Percentiles rank a stretch among this genome's conserved stretches.
Evolutionary conservation across 2,888 invertebrate species (phyloP).

Genomic region (Eilema griseolum): DNA sequence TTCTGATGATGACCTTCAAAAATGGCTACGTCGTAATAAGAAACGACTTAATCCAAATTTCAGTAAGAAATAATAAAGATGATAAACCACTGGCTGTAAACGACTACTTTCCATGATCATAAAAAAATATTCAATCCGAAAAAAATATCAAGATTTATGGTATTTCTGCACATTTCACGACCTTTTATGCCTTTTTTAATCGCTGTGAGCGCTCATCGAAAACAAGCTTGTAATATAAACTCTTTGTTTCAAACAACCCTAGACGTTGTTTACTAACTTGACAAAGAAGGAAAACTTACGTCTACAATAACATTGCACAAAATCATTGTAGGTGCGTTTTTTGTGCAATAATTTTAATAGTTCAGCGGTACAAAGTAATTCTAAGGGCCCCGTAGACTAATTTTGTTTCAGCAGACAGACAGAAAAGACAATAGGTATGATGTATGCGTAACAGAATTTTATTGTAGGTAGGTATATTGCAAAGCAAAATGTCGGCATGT

Average conservation of each 20-base stretch:
- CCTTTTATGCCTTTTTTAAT: conserved; percentile 1
- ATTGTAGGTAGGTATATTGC: no score
- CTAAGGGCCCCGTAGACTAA: no score
- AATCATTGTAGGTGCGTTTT: no score
- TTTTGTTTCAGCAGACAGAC: no score
- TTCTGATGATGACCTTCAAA: background rate
- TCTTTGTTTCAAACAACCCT: background rate
- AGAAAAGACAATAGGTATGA: no score
- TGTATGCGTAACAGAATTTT: no score
- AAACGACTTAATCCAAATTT: background rate
- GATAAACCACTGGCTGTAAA: background rate
- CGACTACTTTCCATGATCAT: background rate
- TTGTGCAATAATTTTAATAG: no score
- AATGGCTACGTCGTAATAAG: background rate
- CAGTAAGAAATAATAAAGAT: background rate
- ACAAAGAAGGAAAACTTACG: background rate
- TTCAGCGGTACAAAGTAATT: no score
- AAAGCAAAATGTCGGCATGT: no score
- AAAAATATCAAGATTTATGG: conserved; percentile 1
- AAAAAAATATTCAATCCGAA: conserved; percentile 3
- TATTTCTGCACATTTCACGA: background rate
- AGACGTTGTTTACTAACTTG: background rate
- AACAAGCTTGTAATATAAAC: background rate
- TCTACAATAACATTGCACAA: no score
- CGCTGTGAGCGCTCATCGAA: background rate